These are phyloP conservation scores for Eurois occulta DNA, from an alignment of 2,888 invertebrate genomes.

Conservation along the genomic window DNA sequence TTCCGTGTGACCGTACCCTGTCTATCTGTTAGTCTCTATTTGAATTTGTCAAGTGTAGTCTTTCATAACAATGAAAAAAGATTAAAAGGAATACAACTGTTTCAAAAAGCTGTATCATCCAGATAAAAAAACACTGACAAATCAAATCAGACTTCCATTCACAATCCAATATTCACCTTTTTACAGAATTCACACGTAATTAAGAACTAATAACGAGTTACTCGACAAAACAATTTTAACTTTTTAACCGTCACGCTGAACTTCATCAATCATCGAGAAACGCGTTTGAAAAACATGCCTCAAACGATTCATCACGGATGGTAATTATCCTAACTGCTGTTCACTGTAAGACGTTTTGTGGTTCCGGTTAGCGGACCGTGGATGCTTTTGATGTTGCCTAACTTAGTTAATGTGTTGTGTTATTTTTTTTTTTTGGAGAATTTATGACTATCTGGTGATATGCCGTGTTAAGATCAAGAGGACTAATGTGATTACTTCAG, in stretches of 20 bases:
- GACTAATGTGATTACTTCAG: not conserved
- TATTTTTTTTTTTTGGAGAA: conserved; percentile 35
- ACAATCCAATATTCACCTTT: conserved; percentile 22
- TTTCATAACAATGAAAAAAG: no score
- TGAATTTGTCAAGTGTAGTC: no score
- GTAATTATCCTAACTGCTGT: conserved; percentile 72
- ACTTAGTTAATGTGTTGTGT: conserved; percentile 38
- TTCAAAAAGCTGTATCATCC: no score
- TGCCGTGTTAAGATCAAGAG: not conserved
- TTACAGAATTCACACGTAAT: conserved; percentile 56
- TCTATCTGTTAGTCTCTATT: no score
- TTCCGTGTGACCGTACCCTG: no score
- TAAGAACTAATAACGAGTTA: conserved; percentile 65
- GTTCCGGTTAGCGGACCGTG: conserved; percentile 59
- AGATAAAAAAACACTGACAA: not conserved
- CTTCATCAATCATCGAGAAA: conserved; percentile 69
- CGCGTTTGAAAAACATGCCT: conserved; percentile 73
- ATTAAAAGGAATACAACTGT: no score
- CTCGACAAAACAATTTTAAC: conserved; percentile 67
- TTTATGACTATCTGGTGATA: conserved; percentile 21
- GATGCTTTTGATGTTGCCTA: conserved; percentile 62
- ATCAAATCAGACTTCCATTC: conserved; percentile 27
- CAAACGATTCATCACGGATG: conserved; percentile 72
- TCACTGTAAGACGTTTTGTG: conserved; percentile 64
- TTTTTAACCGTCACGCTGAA: conserved; percentile 63